Percentiles rank a stretch among this genome's conserved stretches.
Conservation (phyloP, 1,140 invertebrate species). For the Pseudomyrmex concolor region DNA sequence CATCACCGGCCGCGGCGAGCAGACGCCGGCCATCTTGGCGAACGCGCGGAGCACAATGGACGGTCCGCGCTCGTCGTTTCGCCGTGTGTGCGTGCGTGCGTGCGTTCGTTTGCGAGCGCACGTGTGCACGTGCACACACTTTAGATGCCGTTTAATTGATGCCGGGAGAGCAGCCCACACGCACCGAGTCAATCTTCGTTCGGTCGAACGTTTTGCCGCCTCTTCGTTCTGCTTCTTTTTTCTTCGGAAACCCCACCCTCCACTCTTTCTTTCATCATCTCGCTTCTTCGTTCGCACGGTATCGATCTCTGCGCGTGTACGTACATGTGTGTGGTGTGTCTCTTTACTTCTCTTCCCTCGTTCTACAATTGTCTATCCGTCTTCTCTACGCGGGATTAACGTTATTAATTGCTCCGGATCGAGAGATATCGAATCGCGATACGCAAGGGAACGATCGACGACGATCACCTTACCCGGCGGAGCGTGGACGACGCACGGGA, state of each 20-base stretch:
- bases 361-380: slow-evolving; percentile 4
- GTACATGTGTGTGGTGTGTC: too few relatives aligned
- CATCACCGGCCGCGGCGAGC: slow-evolving; percentile 22
- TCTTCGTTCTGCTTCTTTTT: slow-evolving; percentile 52
- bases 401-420: slow-evolving; percentile 68
- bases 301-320: not conserved
- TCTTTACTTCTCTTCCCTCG: not conserved
- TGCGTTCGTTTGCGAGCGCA: slow-evolving; percentile 10
- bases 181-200: slow-evolving; percentile 76
- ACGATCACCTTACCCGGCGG: slow-evolving; percentile 62
- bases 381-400: slow-evolving; percentile 47
- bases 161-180: slow-evolving; percentile 75
- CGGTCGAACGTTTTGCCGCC: slow-evolving; percentile 69
- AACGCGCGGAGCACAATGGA: slow-evolving; percentile 67
- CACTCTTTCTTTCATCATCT: slow-evolving; percentile 12
- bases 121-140: slow-evolving; percentile 65
- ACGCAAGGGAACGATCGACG: slow-evolving; percentile 22
- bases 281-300: not conserved
- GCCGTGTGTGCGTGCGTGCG: slow-evolving; percentile 16
- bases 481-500: slow-evolving; percentile 37
- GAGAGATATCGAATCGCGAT: slow-evolving; percentile 62
- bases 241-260: not conserved
- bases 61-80: slow-evolving; percentile 55
- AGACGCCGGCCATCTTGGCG: slow-evolving; percentile 69
- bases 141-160: slow-evolving; percentile 77